Evolutionary conservation across 30 jellyfish, hydroid and myxozoan genomes (phyloP).

Genomic region (Cassiopea andromeda): DNA sequence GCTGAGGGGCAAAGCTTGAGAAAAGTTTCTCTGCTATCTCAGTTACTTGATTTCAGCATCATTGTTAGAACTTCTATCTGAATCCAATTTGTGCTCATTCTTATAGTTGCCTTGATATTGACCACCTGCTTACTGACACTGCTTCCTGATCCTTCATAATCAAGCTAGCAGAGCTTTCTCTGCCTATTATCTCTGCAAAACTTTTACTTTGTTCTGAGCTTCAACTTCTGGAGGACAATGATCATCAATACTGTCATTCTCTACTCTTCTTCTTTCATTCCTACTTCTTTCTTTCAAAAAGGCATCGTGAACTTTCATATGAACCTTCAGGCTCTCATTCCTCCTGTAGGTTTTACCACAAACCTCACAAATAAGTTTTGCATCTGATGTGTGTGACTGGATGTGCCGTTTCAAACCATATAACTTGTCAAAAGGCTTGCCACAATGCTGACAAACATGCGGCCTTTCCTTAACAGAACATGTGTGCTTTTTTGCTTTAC

Average conservation of each 20-base stretch:
- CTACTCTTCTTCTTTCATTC: not conserved
- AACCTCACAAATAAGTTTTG: not conserved
- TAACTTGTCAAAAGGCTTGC: not conserved
- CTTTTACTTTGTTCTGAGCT: not conserved
- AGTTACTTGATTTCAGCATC: not conserved
- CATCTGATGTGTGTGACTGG: not conserved
- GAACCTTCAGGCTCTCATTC: conserved; percentile 1
- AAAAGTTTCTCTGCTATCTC: not conserved
- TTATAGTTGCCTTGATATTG: too few relatives aligned
- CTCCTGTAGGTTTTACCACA: conserved; percentile 30
- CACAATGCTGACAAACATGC: not conserved
- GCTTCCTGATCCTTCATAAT: too few relatives aligned
- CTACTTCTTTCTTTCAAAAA: not conserved
- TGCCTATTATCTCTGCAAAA: not conserved
- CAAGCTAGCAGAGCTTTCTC: not conserved
- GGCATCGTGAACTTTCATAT: conserved; percentile 1
- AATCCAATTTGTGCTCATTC: too few relatives aligned
- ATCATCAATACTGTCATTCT: not conserved
- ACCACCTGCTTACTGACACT: too few relatives aligned
- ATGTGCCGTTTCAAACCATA: conserved; percentile 2
- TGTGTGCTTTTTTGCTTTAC: not conserved
- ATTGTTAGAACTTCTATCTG: not conserved
- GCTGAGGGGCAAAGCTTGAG: not conserved
- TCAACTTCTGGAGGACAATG: not conserved
- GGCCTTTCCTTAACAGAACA: not conserved